phyloP scores from a whole-genome alignment of 2,888 invertebrate genomes.

The Alloscopus bannaensis region DNA sequence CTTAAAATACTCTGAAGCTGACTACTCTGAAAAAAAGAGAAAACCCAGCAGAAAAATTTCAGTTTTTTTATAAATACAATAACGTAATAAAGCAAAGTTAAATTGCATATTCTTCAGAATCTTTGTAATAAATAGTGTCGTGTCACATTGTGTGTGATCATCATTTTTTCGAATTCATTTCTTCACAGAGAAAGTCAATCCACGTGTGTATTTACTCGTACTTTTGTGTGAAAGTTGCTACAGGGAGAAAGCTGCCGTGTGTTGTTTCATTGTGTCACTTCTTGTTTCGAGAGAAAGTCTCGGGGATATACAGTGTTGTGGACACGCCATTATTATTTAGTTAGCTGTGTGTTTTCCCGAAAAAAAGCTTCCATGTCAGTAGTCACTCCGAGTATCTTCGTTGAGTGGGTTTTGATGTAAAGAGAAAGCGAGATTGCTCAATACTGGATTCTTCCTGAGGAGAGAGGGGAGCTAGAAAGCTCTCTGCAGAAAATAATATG shows the following conservation, averaged over 20 bases:
- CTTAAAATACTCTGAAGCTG: not conserved
- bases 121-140: slow-evolving; percentile 14
- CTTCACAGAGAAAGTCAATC: slow-evolving; percentile 42
- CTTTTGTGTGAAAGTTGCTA: not conserved
- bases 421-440: slow-evolving; percentile 53
- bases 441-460: not conserved
- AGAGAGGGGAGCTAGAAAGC: too few relatives aligned
- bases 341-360: slow-evolving; percentile 13
- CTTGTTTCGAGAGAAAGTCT: not conserved
- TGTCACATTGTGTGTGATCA: slow-evolving; percentile 35
- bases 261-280: slow-evolving; percentile 15
- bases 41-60: too few relatives aligned
- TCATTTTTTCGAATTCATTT: slow-evolving; percentile 24
- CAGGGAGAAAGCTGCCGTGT: slow-evolving; percentile 19
- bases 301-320: slow-evolving; percentile 17
- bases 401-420: slow-evolving; percentile 58
- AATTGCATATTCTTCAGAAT: slow-evolving; percentile 20
- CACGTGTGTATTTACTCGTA: slow-evolving; percentile 33
- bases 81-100: not conserved
- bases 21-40: not conserved
- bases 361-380: slow-evolving; percentile 35
- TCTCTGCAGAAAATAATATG: too few relatives aligned
- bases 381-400: slow-evolving; percentile 7
- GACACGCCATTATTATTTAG: slow-evolving; percentile 38
- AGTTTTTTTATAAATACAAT: too few relatives aligned